A percentile compares a stretch with the other conserved stretches of the same genome.
Evolutionary conservation across 2,113 vertebrate species (phyloP).

Genomic region (Sarotherodon lohbergeri): DNA sequence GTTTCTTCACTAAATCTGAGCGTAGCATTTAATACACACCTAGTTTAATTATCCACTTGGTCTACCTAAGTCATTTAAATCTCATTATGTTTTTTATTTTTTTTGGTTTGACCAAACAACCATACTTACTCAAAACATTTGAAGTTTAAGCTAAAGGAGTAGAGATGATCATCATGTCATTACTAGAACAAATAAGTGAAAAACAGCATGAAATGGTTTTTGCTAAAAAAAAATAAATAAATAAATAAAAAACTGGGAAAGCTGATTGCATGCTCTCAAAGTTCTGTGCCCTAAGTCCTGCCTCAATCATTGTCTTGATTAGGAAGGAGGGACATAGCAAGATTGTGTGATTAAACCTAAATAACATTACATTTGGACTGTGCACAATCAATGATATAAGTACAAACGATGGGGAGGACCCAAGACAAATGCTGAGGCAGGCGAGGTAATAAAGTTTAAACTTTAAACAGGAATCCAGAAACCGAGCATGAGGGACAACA

Average conservation of each 20-base stretch:
- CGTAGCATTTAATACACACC: background rate
- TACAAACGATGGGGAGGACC: background rate
- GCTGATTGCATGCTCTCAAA: background rate
- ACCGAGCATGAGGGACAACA: background rate
- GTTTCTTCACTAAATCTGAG: background rate
- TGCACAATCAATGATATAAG: background rate
- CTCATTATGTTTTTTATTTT: background rate
- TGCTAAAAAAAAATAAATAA: background rate
- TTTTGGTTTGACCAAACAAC: background rate
- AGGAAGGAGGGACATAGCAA: background rate
- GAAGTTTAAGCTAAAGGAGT: background rate
- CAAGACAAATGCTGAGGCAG: background rate
- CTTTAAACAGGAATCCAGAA: background rate
- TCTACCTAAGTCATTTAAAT: background rate
- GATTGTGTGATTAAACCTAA: background rate
- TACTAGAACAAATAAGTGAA: background rate
- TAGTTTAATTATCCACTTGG: background rate
- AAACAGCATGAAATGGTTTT: accelerated
- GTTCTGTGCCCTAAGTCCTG: background rate
- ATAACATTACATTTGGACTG: background rate
- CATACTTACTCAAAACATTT: background rate
- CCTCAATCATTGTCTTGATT: background rate
- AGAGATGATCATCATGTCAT: background rate
- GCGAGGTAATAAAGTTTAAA: background rate
- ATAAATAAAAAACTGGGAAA: background rate